phyloP scores from a whole-genome alignment of 2,797 vertebrate species.

The Tokudaia muenninki region DNA sequence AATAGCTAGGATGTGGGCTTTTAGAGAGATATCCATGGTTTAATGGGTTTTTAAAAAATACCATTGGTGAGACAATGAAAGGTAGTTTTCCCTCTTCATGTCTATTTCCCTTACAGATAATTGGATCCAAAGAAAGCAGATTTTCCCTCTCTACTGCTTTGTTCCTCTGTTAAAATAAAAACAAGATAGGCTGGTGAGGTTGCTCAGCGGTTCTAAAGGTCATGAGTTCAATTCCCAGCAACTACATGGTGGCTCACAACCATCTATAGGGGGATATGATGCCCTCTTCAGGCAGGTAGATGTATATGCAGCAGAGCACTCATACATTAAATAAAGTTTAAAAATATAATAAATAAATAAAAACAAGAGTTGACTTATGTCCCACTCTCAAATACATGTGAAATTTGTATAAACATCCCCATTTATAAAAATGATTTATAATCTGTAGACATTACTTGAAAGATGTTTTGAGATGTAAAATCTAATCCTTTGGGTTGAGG shows the following conservation, averaged over 20 bases:
- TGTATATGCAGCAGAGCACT: no score
- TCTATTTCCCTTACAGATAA: slow-evolving; percentile 65
- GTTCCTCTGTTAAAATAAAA: slow-evolving; percentile 53
- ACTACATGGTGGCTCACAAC: no score
- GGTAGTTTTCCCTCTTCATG: neutral
- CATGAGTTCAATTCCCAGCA: no score
- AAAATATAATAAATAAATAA: neutral
- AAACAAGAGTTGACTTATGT: slow-evolving; percentile 74
- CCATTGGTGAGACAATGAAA: slow-evolving; percentile 61
- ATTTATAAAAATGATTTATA: slow-evolving; percentile 84
- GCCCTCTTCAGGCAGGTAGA: no score
- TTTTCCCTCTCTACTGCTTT: slow-evolving; percentile 46
- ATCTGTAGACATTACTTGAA: slow-evolving; percentile 69
- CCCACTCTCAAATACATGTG: slow-evolving; percentile 83
- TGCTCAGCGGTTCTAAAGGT: no score
- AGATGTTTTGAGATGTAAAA: slow-evolving; percentile 88
- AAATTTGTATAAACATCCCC: slow-evolving; percentile 88
- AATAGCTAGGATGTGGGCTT: slow-evolving; percentile 66
- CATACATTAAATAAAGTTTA: no score
- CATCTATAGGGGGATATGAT: no score
- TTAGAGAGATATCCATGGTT: slow-evolving; percentile 14
- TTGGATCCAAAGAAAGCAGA: slow-evolving; percentile 73
- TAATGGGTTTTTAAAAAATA: neutral
- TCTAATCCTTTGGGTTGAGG: slow-evolving; percentile 79
- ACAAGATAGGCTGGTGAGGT: neutral